Base-by-base conservation (phyloP, 2,797 vertebrate species). In the Scolopax bukidnonensis region DNA sequence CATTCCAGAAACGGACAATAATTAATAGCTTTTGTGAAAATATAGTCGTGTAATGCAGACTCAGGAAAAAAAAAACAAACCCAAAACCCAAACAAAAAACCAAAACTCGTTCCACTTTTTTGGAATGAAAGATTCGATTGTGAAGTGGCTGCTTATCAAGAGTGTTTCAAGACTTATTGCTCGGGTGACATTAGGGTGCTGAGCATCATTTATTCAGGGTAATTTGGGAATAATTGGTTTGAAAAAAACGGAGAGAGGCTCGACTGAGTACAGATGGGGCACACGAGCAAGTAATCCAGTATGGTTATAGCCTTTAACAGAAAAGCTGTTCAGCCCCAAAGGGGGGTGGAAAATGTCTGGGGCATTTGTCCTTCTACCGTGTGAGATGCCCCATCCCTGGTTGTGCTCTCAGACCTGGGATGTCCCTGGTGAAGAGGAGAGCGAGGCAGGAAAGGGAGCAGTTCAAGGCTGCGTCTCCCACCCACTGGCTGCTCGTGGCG, bases 1-100 rank as follows among this genome's bases (percentile, higher is more conserved):
- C 2, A 4, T 90, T 92, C 19, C 48, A 87, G 78, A 70, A 94
- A 96, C 2, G 32, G 93, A 90, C 51, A 80, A 81, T 95, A 95
- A 96, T 92, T 96, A 95, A 95, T 92, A 95, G 93, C 84, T 97
- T 97, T 97, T 93, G 97, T 97, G 97, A 96, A 97, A 97, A 87
- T 70, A 56, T 0, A 41, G 63, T 59, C 4, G 0, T 38, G 30
- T 19, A 69, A 50, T 12, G 63, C 12, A 56, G 40, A n/a, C 86
- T 82, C 28, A 56, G 77, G 83, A 4, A 27, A 60, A 54, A 78
- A 75, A 41, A 33, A 14, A 36, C 36, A 36, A 43, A 18, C 41
- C 8, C 12, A 43, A 24, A 23, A 30, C 5, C n/a, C 9, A 33
- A 23, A 60, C 47, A 78, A 75, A 41, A 33, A 14, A 16, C 16